These are phyloP conservation scores for Hippasteria phrygiana DNA, from an alignment of 53 echinoderm and acorn worm species.

Conservation along the genomic window DNA sequence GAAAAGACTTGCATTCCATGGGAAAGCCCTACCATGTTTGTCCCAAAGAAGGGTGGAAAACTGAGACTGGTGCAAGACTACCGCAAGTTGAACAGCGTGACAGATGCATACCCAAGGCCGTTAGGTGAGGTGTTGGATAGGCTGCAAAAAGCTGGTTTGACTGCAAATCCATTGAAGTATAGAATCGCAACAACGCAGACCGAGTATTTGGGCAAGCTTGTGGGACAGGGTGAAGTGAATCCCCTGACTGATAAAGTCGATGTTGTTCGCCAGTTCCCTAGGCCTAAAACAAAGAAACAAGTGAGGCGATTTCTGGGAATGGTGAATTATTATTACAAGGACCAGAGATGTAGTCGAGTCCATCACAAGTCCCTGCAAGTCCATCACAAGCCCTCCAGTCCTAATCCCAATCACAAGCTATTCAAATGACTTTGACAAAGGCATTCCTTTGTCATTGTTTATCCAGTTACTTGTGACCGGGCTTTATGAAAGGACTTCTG, in stretches of 20 bases:
- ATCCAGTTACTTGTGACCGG: too few relatives aligned
- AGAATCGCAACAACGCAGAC: slow-evolving; percentile 50
- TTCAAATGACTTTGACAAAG: too few relatives aligned
- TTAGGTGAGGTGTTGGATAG: neutral
- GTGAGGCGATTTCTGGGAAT: slow-evolving; percentile 73
- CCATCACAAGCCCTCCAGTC: too few relatives aligned
- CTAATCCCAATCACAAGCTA: too few relatives aligned
- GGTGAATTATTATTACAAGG: slow-evolving; percentile 72
- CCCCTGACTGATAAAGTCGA: slow-evolving; percentile 69
- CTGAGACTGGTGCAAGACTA: neutral
- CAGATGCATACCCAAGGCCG: slow-evolving; percentile 64
- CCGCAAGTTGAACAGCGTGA: slow-evolving; percentile 18
- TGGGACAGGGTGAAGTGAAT: slow-evolving; percentile 63
- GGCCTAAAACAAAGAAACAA: slow-evolving; percentile 71
- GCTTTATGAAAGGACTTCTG: too few relatives aligned
- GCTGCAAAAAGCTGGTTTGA: slow-evolving; percentile 39
- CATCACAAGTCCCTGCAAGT: too few relatives aligned
- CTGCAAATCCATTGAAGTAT: slow-evolving; percentile 57
- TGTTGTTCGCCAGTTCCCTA: slow-evolving; percentile 53
- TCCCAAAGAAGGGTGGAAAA: slow-evolving; percentile 10
- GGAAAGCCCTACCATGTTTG: neutral
- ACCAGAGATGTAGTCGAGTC: too few relatives aligned
- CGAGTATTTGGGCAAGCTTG: slow-evolving; percentile 64
- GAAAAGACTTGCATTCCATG: neutral
- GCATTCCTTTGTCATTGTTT: too few relatives aligned